A percentile compares a stretch with the other conserved stretches of the same genome.
Conservation (phyloP, 30 jellyfish, hydroid and myxozoan genomes). For the Pelagia noctiluca region DNA sequence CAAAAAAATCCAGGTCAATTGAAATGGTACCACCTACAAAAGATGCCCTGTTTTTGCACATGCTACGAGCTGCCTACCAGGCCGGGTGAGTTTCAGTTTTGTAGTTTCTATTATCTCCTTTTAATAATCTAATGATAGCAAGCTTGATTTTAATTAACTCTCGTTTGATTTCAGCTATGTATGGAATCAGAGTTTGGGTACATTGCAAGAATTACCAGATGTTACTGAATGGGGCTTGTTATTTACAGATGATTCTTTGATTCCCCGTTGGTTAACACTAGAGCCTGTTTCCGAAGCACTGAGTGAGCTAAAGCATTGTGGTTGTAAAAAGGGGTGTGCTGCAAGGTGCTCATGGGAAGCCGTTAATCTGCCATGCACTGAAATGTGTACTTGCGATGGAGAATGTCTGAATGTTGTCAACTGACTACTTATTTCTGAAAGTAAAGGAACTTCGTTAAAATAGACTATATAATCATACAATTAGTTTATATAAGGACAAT, state of each 20-base stretch:
- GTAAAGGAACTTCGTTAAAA: not conserved
- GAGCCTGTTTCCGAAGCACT: slow-evolving; percentile 1
- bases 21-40: not conserved
- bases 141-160: not conserved
- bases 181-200: too few relatives aligned
- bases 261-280: slow-evolving; percentile 3
- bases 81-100: not conserved
- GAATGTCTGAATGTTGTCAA: not conserved
- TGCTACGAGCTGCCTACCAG: slow-evolving; percentile 2
- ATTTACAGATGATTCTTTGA: not conserved
- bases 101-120: not conserved
- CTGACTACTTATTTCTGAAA: not conserved
- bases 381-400: not conserved
- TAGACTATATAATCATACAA: not conserved
- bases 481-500: not conserved
- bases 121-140: not conserved
- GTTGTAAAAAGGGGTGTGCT: slow-evolving; percentile 1
- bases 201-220: too few relatives aligned
- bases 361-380: not conserved
- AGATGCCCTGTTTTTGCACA: not conserved
- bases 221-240: not conserved
- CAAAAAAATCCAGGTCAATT: not conserved
- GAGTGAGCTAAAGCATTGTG: not conserved
- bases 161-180: not conserved
- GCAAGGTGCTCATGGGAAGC: not conserved